phyloP scores from a whole-genome alignment of 2,797 vertebrate genomes.

The Gobionotothen gibberifrons region DNA sequence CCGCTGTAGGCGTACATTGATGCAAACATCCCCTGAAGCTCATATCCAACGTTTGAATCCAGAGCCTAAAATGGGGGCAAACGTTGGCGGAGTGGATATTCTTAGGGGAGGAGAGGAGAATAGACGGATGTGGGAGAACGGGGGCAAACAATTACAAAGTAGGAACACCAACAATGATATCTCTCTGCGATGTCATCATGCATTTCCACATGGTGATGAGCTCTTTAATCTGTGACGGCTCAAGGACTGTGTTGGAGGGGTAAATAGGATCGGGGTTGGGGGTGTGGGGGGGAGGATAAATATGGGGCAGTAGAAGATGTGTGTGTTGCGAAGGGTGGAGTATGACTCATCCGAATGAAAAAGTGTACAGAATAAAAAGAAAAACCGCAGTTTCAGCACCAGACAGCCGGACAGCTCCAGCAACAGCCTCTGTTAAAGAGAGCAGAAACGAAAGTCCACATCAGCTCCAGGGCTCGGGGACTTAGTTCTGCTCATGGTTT shows the following conservation, averaged over 20 bases:
- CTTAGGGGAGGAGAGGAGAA: constrained; percentile 11
- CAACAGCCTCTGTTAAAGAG: constrained; percentile 18
- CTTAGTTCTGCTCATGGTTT: constrained; percentile 12
- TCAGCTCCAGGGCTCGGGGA: constrained; percentile 3
- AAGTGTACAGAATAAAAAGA: constrained; percentile 40
- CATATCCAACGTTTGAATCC: constrained; percentile 37
- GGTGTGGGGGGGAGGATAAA: not conserved
- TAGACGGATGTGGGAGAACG: not conserved
- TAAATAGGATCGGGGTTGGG: not conserved
- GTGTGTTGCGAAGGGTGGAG: constrained; percentile 39
- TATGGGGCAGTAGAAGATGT: constrained; percentile 33
- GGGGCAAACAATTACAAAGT: constrained; percentile 38
- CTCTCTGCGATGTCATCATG: constrained; percentile 55
- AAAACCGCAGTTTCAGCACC: constrained; percentile 69
- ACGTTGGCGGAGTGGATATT: constrained; percentile 37
- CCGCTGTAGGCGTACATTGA: constrained; percentile 39
- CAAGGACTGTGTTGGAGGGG: constrained; percentile 50
- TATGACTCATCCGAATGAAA: constrained; percentile 70
- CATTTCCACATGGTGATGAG: constrained; percentile 57
- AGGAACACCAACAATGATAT: constrained; percentile 49
- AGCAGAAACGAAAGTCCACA: not conserved
- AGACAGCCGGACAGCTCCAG: constrained; percentile 53
- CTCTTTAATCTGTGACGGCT: constrained; percentile 69
- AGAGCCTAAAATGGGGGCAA: constrained; percentile 50
- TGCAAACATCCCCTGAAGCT: constrained; percentile 46